Conservation (phyloP, 2,888 invertebrate genomes). For the Xanthostigma xanthostigma region DNA sequence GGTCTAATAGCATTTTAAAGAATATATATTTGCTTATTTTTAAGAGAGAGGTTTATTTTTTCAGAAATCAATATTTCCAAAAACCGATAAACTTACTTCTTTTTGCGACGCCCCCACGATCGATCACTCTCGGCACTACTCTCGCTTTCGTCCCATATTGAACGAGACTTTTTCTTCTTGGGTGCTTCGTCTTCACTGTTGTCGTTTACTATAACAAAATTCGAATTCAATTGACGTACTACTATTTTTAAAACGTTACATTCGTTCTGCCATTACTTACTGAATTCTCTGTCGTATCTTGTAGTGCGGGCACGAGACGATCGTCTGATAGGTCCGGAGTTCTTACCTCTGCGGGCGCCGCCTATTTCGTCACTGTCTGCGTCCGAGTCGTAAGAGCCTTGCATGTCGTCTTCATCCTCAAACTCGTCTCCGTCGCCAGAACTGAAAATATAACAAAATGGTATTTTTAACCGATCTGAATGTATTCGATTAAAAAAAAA, state of each 20-base stretch:
- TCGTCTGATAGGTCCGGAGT: slow-evolving; percentile 32
- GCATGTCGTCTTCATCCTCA: slow-evolving; percentile 34
- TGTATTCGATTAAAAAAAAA: neutral
- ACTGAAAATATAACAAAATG: slow-evolving; percentile 13
- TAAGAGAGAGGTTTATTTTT: too few species aligned
- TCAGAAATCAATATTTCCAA: too few species aligned
- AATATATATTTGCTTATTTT: too few species aligned
- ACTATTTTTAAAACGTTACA: neutral
- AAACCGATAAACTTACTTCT: slow-evolving; percentile 22
- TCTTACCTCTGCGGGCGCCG: slow-evolving; percentile 30
- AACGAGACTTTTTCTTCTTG: slow-evolving; percentile 39
- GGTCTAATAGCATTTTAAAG: too few species aligned
- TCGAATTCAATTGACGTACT: neutral
- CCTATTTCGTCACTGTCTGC: slow-evolving; percentile 39
- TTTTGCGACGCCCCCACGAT: slow-evolving; percentile 36
- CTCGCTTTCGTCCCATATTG: slow-evolving; percentile 42
- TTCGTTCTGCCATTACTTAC: slow-evolving; percentile 23
- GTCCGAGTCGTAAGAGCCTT: slow-evolving; percentile 23
- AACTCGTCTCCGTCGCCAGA: slow-evolving; percentile 40
- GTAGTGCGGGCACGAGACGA: slow-evolving; percentile 36
- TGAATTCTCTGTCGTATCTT: slow-evolving; percentile 38
- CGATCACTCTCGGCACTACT: slow-evolving; percentile 45
- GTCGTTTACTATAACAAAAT: slow-evolving; percentile 29
- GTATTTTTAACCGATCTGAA: neutral
- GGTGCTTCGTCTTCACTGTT: slow-evolving; percentile 39